Base-by-base conservation (phyloP, 2,888 invertebrate species). In the Thalpophila matura region DNA sequence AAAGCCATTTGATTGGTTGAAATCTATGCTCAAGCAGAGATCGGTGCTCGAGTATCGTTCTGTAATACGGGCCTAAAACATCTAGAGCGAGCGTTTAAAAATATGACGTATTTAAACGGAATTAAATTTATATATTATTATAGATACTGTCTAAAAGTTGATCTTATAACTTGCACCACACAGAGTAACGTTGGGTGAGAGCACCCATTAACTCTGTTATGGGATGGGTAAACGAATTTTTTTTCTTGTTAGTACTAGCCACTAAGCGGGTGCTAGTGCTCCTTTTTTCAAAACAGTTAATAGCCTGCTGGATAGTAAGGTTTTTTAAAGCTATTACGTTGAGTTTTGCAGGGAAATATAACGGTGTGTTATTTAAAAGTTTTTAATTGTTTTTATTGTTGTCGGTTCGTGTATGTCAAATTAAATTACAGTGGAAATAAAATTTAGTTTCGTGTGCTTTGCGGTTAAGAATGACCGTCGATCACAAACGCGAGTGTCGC, bases 151-250 rank as follows among this genome's bases (percentile, higher is more conserved):
- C 4, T n/a, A 35, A 24, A 4, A 1, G 4, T 24, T 10, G 5
- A n/a, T 54, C 47, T 42, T 42, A 0, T 51, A 6, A 26, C 56
- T 75, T 80, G 54, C 3, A 31, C 61, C 65, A 46, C n/a, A 33
- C 16, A 7, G 16, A n/a, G 9, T 16, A 62, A 46, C 50, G 65
- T 61, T 81, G 82, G 83, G 82, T 85, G 83, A 81, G 85, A 80
- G 83, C 82, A 80, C 75, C 85, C 85, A 89, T 90, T 89, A 90
- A 89, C 88, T 84, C 77, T 78, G 87, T 88, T 88, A 90, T 87
- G 79, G 87, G 86, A 84, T 84, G 85, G 83, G 84, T 77, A 84
- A 86, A 80, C 81, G 79, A 80, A 78, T 87, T 57, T 88, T 88
- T 89, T 89, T 89, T 84, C 81, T 80, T 80, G 72, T 81, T 81